phyloP scores from a whole-genome alignment of 2,888 invertebrate species.

The Eucriotettix oculatus region DNA sequence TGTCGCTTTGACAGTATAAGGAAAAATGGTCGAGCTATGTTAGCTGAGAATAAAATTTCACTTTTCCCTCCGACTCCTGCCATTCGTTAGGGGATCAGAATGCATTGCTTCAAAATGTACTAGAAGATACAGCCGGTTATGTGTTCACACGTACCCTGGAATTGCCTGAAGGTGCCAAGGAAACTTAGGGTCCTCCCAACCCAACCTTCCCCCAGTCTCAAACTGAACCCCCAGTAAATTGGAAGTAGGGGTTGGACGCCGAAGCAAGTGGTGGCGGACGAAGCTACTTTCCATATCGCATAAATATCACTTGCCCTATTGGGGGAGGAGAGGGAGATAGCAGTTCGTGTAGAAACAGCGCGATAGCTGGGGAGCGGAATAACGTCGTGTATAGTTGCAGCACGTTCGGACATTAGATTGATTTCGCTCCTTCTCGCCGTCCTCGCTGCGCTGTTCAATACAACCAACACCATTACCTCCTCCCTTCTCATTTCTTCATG shows the following conservation, averaged over 20 bases:
- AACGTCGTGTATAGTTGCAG: slow-evolving; percentile 4
- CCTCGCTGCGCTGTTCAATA: neutral
- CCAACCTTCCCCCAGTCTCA: no score
- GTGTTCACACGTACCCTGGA: no score
- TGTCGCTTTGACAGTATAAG: no score
- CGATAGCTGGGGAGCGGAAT: slow-evolving; percentile 1
- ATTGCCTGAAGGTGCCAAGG: no score
- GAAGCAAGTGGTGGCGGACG: neutral
- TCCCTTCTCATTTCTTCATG: neutral
- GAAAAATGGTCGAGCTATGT: no score
- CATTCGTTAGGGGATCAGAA: no score
- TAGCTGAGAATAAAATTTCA: no score
- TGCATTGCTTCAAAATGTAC: no score
- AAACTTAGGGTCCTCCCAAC: no score
- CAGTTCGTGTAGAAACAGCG: slow-evolving; percentile 1
- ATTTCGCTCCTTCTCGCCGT: slow-evolving; percentile 1
- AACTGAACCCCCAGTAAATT: neutral
- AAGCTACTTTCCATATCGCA: slow-evolving; percentile 5
- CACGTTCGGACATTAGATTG: slow-evolving; percentile 11
- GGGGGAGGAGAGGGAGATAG: neutral
- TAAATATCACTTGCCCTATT: slow-evolving; percentile 3
- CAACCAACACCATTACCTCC: neutral
- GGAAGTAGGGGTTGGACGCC: neutral
- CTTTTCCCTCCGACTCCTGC: no score
- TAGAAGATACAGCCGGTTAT: no score